Conservation (phyloP, 2,888 invertebrate genomes). For the Rhorus exstirpatorius region DNA sequence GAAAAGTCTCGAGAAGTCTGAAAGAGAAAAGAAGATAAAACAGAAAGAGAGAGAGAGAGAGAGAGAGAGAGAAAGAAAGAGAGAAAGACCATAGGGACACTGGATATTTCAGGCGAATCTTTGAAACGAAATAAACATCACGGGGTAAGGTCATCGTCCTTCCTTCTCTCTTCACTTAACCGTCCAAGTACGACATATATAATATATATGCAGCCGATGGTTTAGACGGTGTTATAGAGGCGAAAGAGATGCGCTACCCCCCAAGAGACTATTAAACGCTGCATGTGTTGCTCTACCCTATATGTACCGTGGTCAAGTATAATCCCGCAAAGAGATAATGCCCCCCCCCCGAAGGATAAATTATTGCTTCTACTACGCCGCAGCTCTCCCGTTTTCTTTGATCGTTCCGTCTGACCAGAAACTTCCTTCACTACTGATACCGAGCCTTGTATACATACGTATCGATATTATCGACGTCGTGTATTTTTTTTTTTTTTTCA, state of each 20-base stretch:
- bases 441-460: constrained; percentile 4
- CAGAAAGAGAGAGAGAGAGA: constrained; percentile 8
- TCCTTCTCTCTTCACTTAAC: constrained; percentile 44
- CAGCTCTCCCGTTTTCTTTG: constrained; percentile 66
- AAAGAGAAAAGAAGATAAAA: constrained; percentile 16
- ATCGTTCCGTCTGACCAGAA: constrained; percentile 68
- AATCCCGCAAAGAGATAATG: constrained; percentile 76
- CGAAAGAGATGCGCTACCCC: constrained; percentile 68
- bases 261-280: constrained; percentile 78
- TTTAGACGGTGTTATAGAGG: constrained; percentile 55
- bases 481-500: constrained; percentile 25
- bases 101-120: constrained; percentile 68
- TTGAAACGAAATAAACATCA: constrained; percentile 57
- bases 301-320: constrained; percentile 77
- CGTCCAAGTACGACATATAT: constrained; percentile 1
- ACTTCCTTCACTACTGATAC: constrained; percentile 62
- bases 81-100: constrained; percentile 52
- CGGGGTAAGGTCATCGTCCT: constrained; percentile 59
- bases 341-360: constrained; percentile 71
- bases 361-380: constrained; percentile 67
- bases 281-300: constrained; percentile 65
- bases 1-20: constrained; percentile 42
- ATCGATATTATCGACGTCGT: constrained; percentile 8
- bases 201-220: constrained; percentile 23
- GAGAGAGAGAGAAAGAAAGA: neutral